phyloP scores from a whole-genome alignment of 2,113 vertebrate species.

The Ailuropoda melanoleuca region DNA sequence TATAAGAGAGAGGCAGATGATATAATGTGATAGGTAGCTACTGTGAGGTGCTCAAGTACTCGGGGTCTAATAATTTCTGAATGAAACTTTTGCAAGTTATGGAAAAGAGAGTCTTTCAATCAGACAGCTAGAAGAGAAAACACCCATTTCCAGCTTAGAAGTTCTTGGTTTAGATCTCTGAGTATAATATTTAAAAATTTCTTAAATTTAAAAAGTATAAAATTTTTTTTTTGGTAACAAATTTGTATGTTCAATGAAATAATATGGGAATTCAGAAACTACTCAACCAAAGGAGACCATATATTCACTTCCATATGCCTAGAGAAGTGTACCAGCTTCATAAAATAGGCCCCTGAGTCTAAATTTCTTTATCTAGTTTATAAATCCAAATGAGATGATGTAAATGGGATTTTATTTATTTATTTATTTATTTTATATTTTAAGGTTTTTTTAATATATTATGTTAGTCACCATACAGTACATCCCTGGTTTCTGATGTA shows the following conservation, averaged over 20 bases:
- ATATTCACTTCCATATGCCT: neutral
- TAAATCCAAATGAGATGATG: conserved; percentile 41
- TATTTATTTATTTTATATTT: no score
- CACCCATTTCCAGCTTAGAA: neutral
- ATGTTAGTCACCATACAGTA: no score
- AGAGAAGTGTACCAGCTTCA: neutral
- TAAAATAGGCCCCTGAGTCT: neutral
- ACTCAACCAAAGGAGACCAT: neutral
- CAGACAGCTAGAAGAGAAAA: neutral
- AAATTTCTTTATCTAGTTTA: conserved; percentile 22
- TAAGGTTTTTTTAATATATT: no score
- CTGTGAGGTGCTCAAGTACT: neutral
- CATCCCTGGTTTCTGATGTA: no score
- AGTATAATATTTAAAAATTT: neutral
- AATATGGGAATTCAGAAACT: neutral
- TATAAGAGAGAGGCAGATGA: neutral
- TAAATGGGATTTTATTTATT: conserved; percentile 36
- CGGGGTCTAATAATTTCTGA: neutral
- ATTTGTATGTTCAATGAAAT: neutral
- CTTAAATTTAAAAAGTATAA: neutral
- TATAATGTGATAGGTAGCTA: neutral
- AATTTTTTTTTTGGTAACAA: neutral
- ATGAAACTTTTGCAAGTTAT: neutral
- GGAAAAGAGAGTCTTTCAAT: neutral
- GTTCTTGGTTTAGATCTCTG: neutral